These are phyloP conservation scores for Dicrostonyx torquatus DNA, from an alignment of 2,797 vertebrate species.

Conservation along the genomic window DNA sequence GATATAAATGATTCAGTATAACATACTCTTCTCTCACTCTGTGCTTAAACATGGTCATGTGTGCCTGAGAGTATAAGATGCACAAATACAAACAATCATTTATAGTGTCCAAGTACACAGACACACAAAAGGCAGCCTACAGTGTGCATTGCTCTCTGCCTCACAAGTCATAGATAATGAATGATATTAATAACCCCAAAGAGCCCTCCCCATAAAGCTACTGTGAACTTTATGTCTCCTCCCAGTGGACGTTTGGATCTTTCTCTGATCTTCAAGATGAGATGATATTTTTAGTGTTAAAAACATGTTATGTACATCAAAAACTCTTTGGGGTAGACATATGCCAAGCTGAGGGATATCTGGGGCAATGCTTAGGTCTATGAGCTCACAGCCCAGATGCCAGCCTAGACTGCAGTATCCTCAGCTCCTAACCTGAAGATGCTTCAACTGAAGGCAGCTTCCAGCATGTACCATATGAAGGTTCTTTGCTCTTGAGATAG, in stretches of 20 bases:
- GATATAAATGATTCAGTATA: not conserved
- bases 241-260: not conserved
- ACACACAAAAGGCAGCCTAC: not conserved
- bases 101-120: not conserved
- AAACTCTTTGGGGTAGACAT: not conserved
- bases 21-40: not conserved
- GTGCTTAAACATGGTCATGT: not conserved
- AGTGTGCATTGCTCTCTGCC: not conserved
- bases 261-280: slow-evolving; percentile 22
- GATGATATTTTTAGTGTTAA: not conserved
- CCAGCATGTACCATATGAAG: not conserved
- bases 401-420: not conserved
- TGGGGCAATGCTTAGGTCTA: not conserved
- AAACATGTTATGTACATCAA: not conserved
- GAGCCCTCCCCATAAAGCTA: not conserved
- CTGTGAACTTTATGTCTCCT: not conserved
- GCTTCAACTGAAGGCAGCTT: not conserved
- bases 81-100: not conserved
- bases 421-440: not conserved
- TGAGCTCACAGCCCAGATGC: not conserved
- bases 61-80: not conserved
- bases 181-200: not conserved
- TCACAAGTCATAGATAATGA: not conserved
- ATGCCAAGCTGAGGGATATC: not conserved
- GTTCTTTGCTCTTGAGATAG: not conserved